These are phyloP conservation scores for Steinernema hermaphroditum DNA, from an alignment of 2,888 invertebrate genomes.

Conservation along the genomic window DNA sequence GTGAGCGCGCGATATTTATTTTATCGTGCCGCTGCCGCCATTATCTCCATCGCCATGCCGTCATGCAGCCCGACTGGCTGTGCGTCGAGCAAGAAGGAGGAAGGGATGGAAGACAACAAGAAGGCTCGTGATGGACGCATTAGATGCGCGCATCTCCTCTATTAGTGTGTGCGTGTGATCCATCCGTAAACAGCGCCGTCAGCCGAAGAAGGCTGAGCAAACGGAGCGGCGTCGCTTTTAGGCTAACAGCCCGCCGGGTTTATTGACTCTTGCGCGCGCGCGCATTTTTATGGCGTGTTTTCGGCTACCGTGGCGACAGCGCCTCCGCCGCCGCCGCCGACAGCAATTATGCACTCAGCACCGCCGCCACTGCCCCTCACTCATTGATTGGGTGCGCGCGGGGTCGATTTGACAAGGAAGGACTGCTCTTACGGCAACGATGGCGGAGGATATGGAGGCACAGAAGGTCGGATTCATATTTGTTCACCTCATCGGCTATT, in stretches of 20 bases:
- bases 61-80: too few relatives aligned
- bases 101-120: too few relatives aligned
- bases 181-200: neutral
- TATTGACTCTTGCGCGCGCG: constrained; percentile 5
- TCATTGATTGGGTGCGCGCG: neutral
- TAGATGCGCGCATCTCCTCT: too few relatives aligned
- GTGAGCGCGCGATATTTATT: constrained; percentile 6
- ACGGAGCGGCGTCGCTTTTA: neutral
- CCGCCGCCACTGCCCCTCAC: neutral
- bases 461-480: neutral
- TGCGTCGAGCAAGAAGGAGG: too few relatives aligned
- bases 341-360: constrained; percentile 18
- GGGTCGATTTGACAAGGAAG: neutral
- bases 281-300: constrained; percentile 18
- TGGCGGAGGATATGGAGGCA: too few relatives aligned
- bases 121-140: too few relatives aligned
- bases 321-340: neutral
- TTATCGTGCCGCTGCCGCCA: neutral
- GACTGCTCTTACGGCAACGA: neutral
- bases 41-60: too few relatives aligned
- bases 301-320: constrained; percentile 23
- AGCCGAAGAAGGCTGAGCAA: neutral
- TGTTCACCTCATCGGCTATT: constrained; percentile 4
- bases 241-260: neutral
- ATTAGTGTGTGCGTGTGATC: neutral